A percentile compares a stretch with the other conserved stretches of the same genome.
phyloP scores from a whole-genome alignment of 2,113 vertebrate genomes.

The Platysternon megacephalum region DNA sequence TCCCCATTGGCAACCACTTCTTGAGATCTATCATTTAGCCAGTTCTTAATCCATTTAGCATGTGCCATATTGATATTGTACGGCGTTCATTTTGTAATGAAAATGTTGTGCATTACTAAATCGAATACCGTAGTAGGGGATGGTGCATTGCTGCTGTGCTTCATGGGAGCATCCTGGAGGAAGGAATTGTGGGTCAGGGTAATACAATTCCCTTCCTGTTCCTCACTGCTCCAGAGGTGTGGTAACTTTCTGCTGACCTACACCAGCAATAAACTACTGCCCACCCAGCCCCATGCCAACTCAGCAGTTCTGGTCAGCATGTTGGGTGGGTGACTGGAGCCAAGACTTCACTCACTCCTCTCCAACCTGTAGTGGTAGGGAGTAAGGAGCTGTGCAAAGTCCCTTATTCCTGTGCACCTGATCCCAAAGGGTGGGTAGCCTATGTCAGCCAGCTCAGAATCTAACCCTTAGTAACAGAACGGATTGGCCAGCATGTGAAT shows the following conservation, averaged over 20 bases:
- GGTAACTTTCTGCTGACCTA: background rate
- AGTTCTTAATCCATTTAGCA: rapidly evolving
- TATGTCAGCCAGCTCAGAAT: background rate
- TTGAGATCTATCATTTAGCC: background rate
- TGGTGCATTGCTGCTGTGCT: background rate
- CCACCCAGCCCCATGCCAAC: too few relatives aligned
- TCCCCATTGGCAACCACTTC: background rate
- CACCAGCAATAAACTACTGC: background rate
- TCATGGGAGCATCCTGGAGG: background rate
- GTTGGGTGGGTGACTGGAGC: background rate
- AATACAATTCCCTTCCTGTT: background rate
- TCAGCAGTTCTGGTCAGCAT: background rate
- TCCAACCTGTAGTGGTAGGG: background rate
- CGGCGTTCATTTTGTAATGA: background rate
- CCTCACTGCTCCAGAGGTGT: background rate
- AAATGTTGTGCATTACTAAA: background rate
- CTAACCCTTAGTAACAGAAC: background rate
- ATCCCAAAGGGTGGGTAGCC: background rate
- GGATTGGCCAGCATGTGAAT: background rate
- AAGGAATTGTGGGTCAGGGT: background rate
- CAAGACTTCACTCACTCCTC: background rate
- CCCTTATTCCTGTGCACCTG: background rate
- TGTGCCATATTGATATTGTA: background rate
- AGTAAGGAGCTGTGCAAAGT: background rate
- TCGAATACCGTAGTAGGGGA: background rate